Conservation (phyloP, 2,797 vertebrate species). For the Cuniculus paca region DNA sequence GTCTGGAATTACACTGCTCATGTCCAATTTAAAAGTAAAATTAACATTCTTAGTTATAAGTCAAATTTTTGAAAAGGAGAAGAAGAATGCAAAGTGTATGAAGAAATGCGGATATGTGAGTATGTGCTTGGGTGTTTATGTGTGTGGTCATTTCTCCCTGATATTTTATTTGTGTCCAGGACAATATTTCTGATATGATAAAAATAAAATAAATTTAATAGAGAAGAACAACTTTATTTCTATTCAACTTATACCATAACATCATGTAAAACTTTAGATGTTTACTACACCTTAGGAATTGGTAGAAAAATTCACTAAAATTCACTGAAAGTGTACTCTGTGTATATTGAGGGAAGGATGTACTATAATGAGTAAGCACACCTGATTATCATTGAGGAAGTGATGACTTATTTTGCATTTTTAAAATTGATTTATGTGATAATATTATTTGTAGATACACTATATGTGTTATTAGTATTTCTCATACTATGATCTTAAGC, state of each 20-base stretch:
- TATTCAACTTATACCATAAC: neutral
- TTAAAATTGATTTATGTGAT: neutral
- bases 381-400: neutral
- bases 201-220: neutral
- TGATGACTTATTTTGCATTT: neutral
- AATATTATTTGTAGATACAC: neutral
- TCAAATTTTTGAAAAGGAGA: neutral
- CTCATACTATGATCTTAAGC: neutral
- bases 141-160: neutral
- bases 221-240: neutral
- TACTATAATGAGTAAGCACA: neutral
- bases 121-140: no score
- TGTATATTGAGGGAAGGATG: neutral
- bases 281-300: neutral
- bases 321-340: neutral
- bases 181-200: neutral
- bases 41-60: neutral
- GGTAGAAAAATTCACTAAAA: neutral
- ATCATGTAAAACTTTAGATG: neutral
- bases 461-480: neutral
- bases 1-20: neutral
- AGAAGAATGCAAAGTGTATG: neutral
- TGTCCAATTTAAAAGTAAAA: neutral
- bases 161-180: neutral
- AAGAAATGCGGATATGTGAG: accelerated